Percentiles rank a stretch among this genome's conserved stretches.
Conservation (phyloP, 2,113 vertebrate genomes). For the Anthoscopus minutus region DNA sequence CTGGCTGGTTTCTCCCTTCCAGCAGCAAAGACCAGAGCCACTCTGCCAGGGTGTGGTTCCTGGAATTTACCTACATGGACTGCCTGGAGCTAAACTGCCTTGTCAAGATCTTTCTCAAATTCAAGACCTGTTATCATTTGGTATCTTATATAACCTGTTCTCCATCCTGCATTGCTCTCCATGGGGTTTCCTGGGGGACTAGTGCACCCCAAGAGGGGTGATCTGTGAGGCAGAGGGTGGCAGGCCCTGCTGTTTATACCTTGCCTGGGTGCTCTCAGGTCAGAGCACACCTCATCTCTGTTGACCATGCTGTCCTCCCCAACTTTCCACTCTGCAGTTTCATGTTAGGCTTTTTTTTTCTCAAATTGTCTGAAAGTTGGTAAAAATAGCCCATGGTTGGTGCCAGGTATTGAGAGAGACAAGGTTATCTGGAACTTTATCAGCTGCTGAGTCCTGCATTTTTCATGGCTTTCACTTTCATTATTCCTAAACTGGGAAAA, state of each 20-base stretch:
- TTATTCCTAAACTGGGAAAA: not conserved
- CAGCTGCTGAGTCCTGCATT: not conserved
- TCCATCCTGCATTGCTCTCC: fast-evolving
- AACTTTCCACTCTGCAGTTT: conserved; percentile 23
- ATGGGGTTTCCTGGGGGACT: not conserved
- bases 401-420: not conserved
- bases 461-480: not conserved
- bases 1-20: not conserved
- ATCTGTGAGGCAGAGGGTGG: not conserved
- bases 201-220: fast-evolving
- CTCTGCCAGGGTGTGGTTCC: not conserved
- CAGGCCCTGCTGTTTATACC: not conserved
- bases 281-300: not conserved
- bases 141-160: not conserved
- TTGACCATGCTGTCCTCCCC: not conserved
- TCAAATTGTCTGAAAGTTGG: not conserved
- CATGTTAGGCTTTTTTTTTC: not conserved
- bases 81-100: not conserved
- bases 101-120: not conserved
- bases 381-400: conserved; percentile 5
- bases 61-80: fast-evolving
- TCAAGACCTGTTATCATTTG: not conserved
- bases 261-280: not conserved
- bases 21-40: not conserved
- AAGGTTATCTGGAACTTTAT: not conserved